Percentiles rank a stretch among this genome's conserved stretches.
Evolutionary conservation across 1,140 invertebrate species (phyloP).

Genomic region (Drosophila paulistorum): DNA sequence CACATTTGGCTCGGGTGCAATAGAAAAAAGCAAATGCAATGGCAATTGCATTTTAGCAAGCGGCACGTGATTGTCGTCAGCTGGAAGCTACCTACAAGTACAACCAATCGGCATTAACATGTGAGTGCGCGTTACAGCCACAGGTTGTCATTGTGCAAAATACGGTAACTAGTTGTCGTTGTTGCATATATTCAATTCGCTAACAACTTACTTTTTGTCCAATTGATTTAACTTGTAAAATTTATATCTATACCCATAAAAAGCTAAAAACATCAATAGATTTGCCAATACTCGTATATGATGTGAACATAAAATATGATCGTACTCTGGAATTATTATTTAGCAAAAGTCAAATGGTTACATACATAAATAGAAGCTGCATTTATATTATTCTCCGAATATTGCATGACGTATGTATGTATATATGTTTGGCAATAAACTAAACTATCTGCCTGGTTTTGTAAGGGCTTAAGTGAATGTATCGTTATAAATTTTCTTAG

Average conservation of each 20-base stretch:
- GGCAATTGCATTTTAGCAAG: conserved; percentile 3
- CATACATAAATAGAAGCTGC: too few species aligned
- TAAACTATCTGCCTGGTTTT: too few species aligned
- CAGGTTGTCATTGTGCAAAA: conserved; percentile 8
- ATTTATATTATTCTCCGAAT: too few species aligned
- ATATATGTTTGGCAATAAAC: too few species aligned
- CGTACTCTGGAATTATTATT: too few species aligned
- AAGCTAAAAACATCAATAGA: too few species aligned
- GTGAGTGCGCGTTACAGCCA: neutral
- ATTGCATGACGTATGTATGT: too few species aligned
- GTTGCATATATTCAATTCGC: conserved; percentile 1
- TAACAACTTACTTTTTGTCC: neutral
- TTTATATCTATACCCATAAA: neutral
- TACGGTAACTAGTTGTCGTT: neutral
- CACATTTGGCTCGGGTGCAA: conserved; percentile 35
- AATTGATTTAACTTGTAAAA: conserved; percentile 1
- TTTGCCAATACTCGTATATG: too few species aligned
- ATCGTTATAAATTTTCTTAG: too few species aligned
- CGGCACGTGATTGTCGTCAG: conserved; percentile 71
- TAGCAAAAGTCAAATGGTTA: too few species aligned
- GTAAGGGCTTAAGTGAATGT: too few species aligned
- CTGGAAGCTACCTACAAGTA: conserved; percentile 23
- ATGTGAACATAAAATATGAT: too few species aligned
- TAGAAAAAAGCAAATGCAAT: conserved; percentile 2
- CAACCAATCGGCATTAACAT: conserved; percentile 7